Conservation (phyloP, 2,888 invertebrate genomes). For the Mesorhabditis sp. region DNA sequence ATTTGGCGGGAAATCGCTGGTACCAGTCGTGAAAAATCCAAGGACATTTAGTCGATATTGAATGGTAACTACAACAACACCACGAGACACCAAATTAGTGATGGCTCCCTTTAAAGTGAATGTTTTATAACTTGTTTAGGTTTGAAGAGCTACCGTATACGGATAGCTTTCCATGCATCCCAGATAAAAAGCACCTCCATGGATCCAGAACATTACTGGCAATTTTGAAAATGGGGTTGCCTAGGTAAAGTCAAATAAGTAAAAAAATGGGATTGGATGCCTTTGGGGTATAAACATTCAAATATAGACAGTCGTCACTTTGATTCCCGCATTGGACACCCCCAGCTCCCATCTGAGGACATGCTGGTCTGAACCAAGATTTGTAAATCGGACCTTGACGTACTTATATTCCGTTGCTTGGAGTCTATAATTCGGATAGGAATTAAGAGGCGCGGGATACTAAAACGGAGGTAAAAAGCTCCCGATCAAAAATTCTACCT, state of each 20-base stretch:
- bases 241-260: neutral
- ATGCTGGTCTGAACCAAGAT: neutral
- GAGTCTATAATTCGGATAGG: neutral
- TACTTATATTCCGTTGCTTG: neutral
- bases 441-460: no score
- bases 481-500: no score
- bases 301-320: neutral
- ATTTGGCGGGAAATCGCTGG: slow-evolving; percentile 2
- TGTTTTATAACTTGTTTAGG: neutral
- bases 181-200: neutral
- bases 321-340: neutral
- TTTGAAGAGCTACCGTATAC: neutral
- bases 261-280: neutral
- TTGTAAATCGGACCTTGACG: neutral
- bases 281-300: neutral
- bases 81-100: neutral
- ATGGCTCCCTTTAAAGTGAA: neutral
- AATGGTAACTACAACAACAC: neutral
- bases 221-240: neutral
- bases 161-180: neutral
- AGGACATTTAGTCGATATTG: slow-evolving; percentile 4
- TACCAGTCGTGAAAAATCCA: slow-evolving; percentile 2
- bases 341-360: neutral
- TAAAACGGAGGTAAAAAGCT: no score
- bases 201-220: neutral